Percentiles rank a stretch among this genome's conserved stretches.
These are phyloP conservation scores for Carlito syrichta DNA, from an alignment of 2,113 vertebrate genomes.

Conservation along the genomic window DNA sequence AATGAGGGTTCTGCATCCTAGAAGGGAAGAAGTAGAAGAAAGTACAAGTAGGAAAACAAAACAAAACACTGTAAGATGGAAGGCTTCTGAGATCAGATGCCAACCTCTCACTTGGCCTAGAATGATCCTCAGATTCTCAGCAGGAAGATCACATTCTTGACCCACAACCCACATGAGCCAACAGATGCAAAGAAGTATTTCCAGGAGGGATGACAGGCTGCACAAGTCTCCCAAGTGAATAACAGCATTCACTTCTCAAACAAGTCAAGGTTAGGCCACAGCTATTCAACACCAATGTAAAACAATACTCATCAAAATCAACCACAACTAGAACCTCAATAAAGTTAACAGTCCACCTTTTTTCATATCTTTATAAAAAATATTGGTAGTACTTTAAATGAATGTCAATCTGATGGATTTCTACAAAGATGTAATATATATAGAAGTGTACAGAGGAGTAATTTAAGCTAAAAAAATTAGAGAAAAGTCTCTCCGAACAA, in stretches of 20 bases:
- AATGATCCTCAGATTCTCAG: accelerated
- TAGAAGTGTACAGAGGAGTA: not conserved
- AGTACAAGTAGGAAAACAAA: not conserved
- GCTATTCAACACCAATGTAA: not conserved
- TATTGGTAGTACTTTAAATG: not conserved
- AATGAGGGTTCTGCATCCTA: not conserved
- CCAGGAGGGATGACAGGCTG: not conserved
- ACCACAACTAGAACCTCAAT: not conserved
- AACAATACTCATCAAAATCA: not conserved
- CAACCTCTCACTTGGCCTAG: accelerated
- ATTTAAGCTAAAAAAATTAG: not conserved
- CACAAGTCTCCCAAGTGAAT: not conserved
- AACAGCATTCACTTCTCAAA: not conserved
- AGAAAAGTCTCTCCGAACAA: not conserved
- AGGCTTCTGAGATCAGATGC: not conserved
- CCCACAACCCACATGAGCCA: no score
- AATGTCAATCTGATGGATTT: not conserved
- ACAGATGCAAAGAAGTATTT: not conserved
- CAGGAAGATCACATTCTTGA: not conserved
- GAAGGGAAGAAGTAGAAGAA: not conserved
- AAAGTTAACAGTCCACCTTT: not conserved
- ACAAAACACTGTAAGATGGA: not conserved
- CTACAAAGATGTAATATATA: not conserved
- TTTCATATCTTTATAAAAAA: not conserved
- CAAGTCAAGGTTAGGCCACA: not conserved